Conservation (phyloP, 2,888 invertebrate species). For the Marronus borbonicus region DNA sequence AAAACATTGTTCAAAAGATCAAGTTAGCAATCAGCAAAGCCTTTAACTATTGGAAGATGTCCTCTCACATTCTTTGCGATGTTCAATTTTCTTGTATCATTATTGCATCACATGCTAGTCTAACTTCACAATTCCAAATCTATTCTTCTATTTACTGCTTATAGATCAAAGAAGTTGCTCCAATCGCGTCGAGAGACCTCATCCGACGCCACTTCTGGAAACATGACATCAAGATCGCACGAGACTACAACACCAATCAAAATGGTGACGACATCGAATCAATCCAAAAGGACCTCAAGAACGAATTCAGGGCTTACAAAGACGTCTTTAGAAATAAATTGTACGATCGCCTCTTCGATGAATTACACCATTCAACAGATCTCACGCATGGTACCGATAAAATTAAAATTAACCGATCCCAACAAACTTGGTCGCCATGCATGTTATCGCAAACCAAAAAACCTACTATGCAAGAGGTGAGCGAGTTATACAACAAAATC, state of each 20-base stretch:
- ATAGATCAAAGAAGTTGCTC: constrained; percentile 77
- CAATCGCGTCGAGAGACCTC: constrained; percentile 71
- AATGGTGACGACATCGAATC: constrained; percentile 56
- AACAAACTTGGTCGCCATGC: constrained; percentile 64
- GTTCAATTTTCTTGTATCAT: no score
- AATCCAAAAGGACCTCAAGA: constrained; percentile 62
- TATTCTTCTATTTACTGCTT: background rate
- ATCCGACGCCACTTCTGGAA: constrained; percentile 74
- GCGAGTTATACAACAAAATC: constrained; percentile 56
- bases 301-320: constrained; percentile 64
- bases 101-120: no score
- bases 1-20: no score
- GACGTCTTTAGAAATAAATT: constrained; percentile 35
- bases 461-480: constrained; percentile 58
- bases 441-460: constrained; percentile 52
- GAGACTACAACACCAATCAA: constrained; percentile 73
- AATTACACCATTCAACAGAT: constrained; percentile 60
- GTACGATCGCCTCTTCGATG: constrained; percentile 47
- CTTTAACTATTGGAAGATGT: background rate
- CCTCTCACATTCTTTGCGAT: no score
- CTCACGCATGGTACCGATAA: constrained; percentile 57
- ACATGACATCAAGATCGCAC: constrained; percentile 76
- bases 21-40: background rate
- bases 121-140: no score
- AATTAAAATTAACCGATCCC: constrained; percentile 55